A percentile compares a stretch with the other conserved stretches of the same genome.
Conservation (phyloP, 1,140 invertebrate species). For the Cydia strobilella region DNA sequence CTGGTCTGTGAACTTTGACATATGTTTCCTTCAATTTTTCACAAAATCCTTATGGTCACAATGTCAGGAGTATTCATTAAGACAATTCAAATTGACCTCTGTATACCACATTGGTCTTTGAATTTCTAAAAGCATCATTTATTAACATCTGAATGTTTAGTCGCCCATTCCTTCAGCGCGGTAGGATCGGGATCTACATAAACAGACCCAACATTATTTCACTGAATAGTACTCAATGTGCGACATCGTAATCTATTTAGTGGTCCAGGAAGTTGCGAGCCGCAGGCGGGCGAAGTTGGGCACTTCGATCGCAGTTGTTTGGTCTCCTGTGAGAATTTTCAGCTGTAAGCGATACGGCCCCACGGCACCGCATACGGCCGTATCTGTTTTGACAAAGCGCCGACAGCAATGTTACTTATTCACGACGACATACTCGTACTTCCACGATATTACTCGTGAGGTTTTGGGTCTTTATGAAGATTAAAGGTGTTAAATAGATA, state of each 20-base stretch:
- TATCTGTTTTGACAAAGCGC: conserved; percentile 30
- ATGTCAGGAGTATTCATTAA: too few species aligned
- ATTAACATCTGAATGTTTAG: background rate
- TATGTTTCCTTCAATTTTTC: too few species aligned
- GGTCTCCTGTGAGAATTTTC: conserved; percentile 32
- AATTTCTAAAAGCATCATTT: too few species aligned
- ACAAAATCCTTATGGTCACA: too few species aligned
- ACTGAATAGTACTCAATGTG: conserved; percentile 17
- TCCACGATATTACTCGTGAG: background rate
- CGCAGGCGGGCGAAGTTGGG: conserved; percentile 36
- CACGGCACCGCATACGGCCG: background rate
- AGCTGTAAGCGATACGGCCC: conserved; percentile 34
- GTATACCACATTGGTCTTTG: too few species aligned
- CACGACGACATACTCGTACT: background rate
- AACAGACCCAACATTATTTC: background rate
- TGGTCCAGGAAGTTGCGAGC: conserved; percentile 35
- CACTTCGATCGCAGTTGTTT: conserved; percentile 41
- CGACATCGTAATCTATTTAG: conserved; percentile 40
- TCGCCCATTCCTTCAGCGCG: background rate
- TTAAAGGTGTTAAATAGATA: too few species aligned
- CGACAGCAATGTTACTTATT: conserved; percentile 15
- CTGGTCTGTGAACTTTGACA: too few species aligned
- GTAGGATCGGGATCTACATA: background rate
- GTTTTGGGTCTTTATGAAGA: background rate
- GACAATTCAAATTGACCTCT: too few species aligned